Evolutionary conservation across 1,140 invertebrate genomes (phyloP).

Genomic region (Drosophila albomicans): DNA sequence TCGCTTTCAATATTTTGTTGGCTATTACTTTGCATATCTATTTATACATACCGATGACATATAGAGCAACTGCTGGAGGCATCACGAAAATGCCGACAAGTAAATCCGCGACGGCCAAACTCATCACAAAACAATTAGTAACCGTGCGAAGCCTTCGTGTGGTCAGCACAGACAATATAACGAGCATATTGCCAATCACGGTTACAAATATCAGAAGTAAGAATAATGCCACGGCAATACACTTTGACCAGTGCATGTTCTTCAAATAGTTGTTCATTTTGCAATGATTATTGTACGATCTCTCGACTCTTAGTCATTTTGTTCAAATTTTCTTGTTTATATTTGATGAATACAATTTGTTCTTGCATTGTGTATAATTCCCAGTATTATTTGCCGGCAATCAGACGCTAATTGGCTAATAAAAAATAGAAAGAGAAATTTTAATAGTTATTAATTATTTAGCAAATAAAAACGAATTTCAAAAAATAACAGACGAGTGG

Average conservation of each 20-base stretch:
- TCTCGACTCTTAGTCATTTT: constrained; percentile 21
- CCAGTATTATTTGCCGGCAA: constrained; percentile 4
- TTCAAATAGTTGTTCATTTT: constrained; percentile 65
- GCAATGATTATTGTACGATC: background rate
- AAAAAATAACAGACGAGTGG: background rate
- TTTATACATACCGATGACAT: constrained; percentile 87
- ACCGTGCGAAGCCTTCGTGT: constrained; percentile 95
- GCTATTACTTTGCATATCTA: background rate
- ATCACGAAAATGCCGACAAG: constrained; percentile 96
- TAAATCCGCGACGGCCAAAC: constrained; percentile 95
- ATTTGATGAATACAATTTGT: constrained; percentile 5
- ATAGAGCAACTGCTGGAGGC: constrained; percentile 93
- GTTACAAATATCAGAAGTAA: constrained; percentile 88
- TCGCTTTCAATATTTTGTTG: background rate
- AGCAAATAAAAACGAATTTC: background rate
- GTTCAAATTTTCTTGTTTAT: background rate
- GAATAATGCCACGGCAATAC: constrained; percentile 83
- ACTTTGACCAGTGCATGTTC: constrained; percentile 72
- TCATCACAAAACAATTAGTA: constrained; percentile 98
- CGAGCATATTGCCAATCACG: constrained; percentile 94
- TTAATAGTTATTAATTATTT: constrained; percentile 8
- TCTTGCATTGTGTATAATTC: constrained; percentile 17
- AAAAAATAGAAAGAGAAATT: constrained; percentile 7
- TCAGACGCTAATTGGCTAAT: constrained; percentile 11
- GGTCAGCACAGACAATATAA: constrained; percentile 95